Evolutionary conservation across 1,140 invertebrate species (phyloP).

Genomic region (Ceratitis capitata): DNA sequence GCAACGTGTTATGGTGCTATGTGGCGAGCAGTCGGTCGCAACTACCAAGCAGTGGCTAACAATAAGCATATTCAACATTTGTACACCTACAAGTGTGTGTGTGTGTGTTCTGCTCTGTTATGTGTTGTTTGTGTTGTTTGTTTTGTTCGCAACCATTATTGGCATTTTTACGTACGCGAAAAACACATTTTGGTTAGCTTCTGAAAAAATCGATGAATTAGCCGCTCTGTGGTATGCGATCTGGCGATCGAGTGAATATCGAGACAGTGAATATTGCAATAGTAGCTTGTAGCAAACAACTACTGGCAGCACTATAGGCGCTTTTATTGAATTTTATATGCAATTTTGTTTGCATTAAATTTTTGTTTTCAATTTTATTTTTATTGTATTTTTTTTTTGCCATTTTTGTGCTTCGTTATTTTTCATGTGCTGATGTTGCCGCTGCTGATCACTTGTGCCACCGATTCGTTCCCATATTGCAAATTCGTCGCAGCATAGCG

Average conservation of each 20-base stretch:
- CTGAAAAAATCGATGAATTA: conserved; percentile 23
- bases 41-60: no score
- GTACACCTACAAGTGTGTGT: neutral
- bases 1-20: neutral
- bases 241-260: neutral
- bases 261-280: neutral
- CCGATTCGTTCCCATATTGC: conserved; percentile 64
- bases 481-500: conserved; percentile 49
- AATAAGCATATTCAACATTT: no score
- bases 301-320: conserved; percentile 3
- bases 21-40: no score
- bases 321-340: conserved; percentile 25
- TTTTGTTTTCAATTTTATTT: neutral
- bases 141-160: neutral
- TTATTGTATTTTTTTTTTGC: neutral
- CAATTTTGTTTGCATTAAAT: conserved; percentile 20
- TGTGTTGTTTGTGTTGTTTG: neutral
- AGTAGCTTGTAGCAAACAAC: neutral
- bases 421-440: neutral
- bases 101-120: neutral
- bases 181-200: conserved; percentile 1
- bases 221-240: neutral
- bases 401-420: neutral
- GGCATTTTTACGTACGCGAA: neutral
- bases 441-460: conserved; percentile 36